phyloP scores from a whole-genome alignment of 35 echinoderm and acorn worm species.

The Eucidaris tribuloides region DNA sequence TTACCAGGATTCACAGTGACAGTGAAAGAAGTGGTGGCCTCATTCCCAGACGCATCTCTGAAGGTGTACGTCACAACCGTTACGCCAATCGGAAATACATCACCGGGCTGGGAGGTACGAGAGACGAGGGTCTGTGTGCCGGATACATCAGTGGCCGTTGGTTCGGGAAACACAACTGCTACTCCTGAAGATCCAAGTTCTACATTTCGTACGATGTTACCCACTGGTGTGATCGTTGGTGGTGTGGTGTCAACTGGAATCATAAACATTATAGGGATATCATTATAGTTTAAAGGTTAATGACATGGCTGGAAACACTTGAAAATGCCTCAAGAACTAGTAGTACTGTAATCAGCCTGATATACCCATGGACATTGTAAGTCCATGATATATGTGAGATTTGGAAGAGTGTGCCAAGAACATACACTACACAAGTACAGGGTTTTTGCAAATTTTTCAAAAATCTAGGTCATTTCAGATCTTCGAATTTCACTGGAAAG shows the following conservation, averaged over 20 bases:
- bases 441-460: no score
- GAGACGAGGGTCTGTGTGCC: not conserved
- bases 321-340: not conserved
- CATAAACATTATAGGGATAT: not conserved
- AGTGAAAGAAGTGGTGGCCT: constrained; percentile 17
- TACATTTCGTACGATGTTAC: not conserved
- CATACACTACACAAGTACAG: no score
- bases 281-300: not conserved
- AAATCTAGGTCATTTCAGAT: no score
- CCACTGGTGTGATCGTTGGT: constrained; percentile 9
- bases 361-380: not conserved
- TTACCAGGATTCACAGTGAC: constrained; percentile 29
- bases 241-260: constrained; percentile 45
- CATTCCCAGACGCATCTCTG: not conserved
- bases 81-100: constrained; percentile 20
- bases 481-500: no score
- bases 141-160: constrained; percentile 21
- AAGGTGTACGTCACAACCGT: constrained; percentile 43
- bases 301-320: not conserved
- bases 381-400: not conserved
- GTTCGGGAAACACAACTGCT: constrained; percentile 16
- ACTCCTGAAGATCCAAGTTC: not conserved
- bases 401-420: no score
- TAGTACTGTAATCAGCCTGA: not conserved
- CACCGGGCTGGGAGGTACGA: not conserved